Evolutionary conservation across 2,797 vertebrate genomes (phyloP), one percentile per base, ranked within the genome.

Genomic region (Sternarchorhynchus goeldii): DNA sequence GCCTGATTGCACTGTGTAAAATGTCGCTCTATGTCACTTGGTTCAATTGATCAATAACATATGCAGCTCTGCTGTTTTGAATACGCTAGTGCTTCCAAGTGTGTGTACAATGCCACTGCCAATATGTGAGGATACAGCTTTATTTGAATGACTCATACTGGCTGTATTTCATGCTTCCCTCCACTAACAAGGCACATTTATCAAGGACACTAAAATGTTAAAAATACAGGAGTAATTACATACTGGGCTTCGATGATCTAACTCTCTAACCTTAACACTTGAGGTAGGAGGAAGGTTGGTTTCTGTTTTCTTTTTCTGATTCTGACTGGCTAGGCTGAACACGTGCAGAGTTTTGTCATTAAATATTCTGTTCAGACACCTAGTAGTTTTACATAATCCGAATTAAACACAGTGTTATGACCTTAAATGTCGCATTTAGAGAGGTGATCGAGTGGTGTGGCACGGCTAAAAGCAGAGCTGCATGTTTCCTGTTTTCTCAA

Each of bases 381-480:
- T 6, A 77, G 20, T 55, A n/a, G 39, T 69, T 18, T 7, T 6
- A 55, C 25, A 36, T 18, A 31, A 1, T 36, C 18, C 17, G 41
- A 70, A 36, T 70, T 17, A 57, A 39, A 63, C 69, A 16, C 6
- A 57, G 7, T 32, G 1, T 0, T 69, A 18, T 12, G 12, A n/a
- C 20, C 20, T 6, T 34, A 71, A 71, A 20, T 6, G 57, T 36
- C 17, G 20, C 53, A 34, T n/a, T 6, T 5, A 5, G 53, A 20
- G 31, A 34, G 56, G n/a, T 5, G 20, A 67, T 10, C 45, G 39
- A 21, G 45, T 69, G 5, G 16, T 31, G 3, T 14, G 5, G 3
- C 5, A 39, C 36, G 21, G 8, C 41, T 45, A 21, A 70, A 70
- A 71, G 18, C 29, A 71, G 12, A 71, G 69, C 31, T n/a, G 67